These are phyloP conservation scores for Mercenaria mercenaria DNA, from an alignment of 1,140 invertebrate genomes.

Conservation along the genomic window DNA sequence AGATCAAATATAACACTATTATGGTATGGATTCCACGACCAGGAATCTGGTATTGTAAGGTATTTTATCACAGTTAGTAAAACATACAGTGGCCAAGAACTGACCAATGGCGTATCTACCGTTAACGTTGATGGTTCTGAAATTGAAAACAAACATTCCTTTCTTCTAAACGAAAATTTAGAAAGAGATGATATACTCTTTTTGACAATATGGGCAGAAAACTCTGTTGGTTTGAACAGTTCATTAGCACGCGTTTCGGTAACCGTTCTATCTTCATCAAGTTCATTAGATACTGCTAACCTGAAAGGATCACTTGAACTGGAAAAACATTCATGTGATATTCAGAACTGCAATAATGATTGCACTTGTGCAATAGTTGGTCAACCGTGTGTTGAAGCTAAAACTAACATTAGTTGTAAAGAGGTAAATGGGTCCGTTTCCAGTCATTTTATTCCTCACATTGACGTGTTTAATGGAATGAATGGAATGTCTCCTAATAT, in stretches of 20 bases:
- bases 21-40: slow-evolving; percentile 71
- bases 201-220: slow-evolving; percentile 43
- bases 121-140: neutral
- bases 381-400: neutral
- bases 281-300: neutral
- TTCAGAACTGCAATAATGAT: slow-evolving; percentile 39
- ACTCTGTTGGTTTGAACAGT: slow-evolving; percentile 32
- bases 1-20: slow-evolving; percentile 40
- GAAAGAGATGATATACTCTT: slow-evolving; percentile 10
- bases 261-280: neutral
- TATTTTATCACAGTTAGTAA: slow-evolving; percentile 67
- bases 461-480: neutral
- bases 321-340: slow-evolving; percentile 46
- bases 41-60: slow-evolving; percentile 63
- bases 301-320: neutral
- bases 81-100: slow-evolving; percentile 64
- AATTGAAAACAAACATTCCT: neutral
- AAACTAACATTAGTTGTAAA: neutral
- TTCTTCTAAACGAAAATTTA: neutral
- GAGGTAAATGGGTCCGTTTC: neutral
- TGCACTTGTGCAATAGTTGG: slow-evolving; percentile 50
- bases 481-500: neutral
- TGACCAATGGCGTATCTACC: slow-evolving; percentile 54
- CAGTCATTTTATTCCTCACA: neutral
- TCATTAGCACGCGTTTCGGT: slow-evolving; percentile 17